Base-by-base conservation (phyloP, 2,113 vertebrate species). In the Lynx canadensis region DNA sequence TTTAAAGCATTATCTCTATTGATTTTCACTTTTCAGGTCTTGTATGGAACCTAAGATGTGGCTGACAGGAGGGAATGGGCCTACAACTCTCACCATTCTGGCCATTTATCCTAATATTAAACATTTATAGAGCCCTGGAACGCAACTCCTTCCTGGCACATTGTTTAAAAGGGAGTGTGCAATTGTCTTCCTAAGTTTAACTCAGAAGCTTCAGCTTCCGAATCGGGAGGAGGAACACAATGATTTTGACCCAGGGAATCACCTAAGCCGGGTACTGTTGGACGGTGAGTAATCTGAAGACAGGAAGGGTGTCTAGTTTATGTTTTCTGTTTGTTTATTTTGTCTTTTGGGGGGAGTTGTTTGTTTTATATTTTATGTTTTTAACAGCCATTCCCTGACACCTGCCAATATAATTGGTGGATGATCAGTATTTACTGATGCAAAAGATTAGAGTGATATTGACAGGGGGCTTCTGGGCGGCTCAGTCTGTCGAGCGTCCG, bases 1-100 rank as follows among this genome's bases (percentile, higher is more conserved):
- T 63, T 71, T 88, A 89, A 92, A 87, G 36, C 68, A 31, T 84
- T 80, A 57, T 63, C 89, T 93, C 66, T 93, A 52, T 76, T 69
- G 68, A 81, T 91, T 85, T 95, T 95, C 33, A n/a, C 23, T 85
- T 84, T 79, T 52, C 60, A 82, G 84, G 38, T 10, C 33, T 90
- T 50, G 1, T 38, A 27, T 78, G 13, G 48, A 80, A 81, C 23
- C 14, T 93, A 27, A 38, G 52, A 27, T 81, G 6, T 16, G 83
- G 73, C 78, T 52, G 8, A 63, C 29, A 18, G 81, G 76, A 96
- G n/a, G 15, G 25, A n/a, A 81, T 36, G 25, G 12, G 21, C 25
- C 1, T 21, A 25, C 69, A 91, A 25, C 25, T 16, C 50, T 88
- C 57, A 8, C 27, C 14, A 1, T 33, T 60, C 68, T 41, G 71